Base-by-base conservation (phyloP, 2,888 invertebrate genomes). In the Habroteleia sp. region DNA sequence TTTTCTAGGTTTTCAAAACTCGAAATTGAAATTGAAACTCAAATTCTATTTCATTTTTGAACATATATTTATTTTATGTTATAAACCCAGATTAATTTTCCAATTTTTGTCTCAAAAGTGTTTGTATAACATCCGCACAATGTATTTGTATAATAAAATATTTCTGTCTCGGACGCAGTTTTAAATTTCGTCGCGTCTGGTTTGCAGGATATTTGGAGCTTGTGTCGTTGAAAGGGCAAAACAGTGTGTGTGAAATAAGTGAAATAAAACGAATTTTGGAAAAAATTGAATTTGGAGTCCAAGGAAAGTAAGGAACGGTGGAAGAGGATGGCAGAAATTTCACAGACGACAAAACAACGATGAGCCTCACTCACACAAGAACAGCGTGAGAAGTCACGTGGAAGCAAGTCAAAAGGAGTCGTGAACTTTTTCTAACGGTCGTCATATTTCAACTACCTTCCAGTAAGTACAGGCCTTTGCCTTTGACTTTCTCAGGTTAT, bases 371-470 rank as follows among this genome's bases (percentile, higher is more conserved):
- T 66, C 56, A 62, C 52, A 5, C 33, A 46, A 66, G 31, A 58
- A 72, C 62, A 72, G 50, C 72, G 75, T 63, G 68, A 62, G 60
- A 56, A 72, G 72, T 68, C 72, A 72, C 75, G 75, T 62, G 72
- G 58, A 50, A 58, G 50, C 37, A 69, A 48, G 69, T 65, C 58
- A 48, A 52, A 62, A 69, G 71, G 71, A 75, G 66, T 63, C 50
- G 20, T 68, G 42, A 62, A 72, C 77, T 50, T 54, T 66, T 77
- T 54, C 54, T 72, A 46, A 63, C 77, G 63, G 72, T 63, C 72
- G 63, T 69, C 63, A 58, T 69, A 62, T 69, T 73, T 63, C 48
- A 42, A 37, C 66, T 62, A 58, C 44, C 66, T 66, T 37, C 23
- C 44, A 46, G 76, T 77, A 56, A 74, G 76, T 74, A 62, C 42